Evolutionary conservation across 2,113 vertebrate genomes (phyloP), one percentile per base, ranked within the genome.

Genomic region (Columba livia): DNA sequence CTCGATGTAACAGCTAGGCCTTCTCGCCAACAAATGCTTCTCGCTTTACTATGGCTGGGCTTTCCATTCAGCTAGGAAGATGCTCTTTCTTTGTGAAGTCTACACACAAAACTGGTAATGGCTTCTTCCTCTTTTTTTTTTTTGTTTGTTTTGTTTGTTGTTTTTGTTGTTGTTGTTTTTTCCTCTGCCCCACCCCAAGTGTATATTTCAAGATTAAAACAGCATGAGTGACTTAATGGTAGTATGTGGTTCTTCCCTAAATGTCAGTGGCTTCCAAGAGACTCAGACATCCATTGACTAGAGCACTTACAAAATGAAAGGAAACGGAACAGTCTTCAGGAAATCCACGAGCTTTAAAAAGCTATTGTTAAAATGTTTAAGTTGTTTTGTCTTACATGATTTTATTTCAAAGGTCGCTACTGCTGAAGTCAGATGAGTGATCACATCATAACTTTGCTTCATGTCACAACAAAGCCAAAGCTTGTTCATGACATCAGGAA

Each of bases 131-230:
- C 3, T 14, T 75, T 47, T 36, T n/a, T 65, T n/a, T 44, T 15
- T 44, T 44, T 42, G 13, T 15, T 42, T 44, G 40, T 40, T 40
- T 44, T 44, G 15, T 15, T 6, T 44, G 40, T 40, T 40, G 40
- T 12, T 40, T 40, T 44, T 44, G 16, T 44, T 44, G 42, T n/a
- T 42, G 38, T 42, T 44, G 42, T 40, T 44, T 21, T 54, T 70
- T 24, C 26, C 28, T 10, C 2, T 7, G 18, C 4, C 1, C 47
- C 47, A 10, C 3, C 5, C 25, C 15, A 11, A 6, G 8, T 56
- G 4, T 48, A 48, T 85, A 32, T 71, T 65, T 85, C 36, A 70
- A 74, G 21, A 71, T 62, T 72, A 57, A 89, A 89, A 21, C 17
- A 84, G 26, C 0, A 1, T 50, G 42, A 77, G 1, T 50, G 42